Percentiles rank a stretch among this genome's conserved stretches.
Conservation (phyloP, 2,113 vertebrate species). For the Elachura formosa region DNA sequence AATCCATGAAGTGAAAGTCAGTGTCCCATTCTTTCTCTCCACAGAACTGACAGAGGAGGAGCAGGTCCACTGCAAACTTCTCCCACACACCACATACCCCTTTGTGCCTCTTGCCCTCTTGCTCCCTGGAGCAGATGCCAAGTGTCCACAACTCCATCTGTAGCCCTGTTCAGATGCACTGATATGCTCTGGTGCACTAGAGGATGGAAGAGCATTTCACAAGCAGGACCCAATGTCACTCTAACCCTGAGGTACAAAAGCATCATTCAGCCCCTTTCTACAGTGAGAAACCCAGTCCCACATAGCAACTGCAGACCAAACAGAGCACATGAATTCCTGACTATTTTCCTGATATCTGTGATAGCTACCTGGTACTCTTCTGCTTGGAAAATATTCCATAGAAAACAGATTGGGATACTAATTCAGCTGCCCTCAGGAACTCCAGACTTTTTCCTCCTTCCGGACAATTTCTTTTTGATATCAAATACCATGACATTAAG, state of each 20-base stretch:
- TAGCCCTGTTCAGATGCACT: not conserved
- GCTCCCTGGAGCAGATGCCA: not conserved
- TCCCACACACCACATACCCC: not conserved
- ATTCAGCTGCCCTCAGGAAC: not conserved
- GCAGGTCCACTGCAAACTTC: not conserved
- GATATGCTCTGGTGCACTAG: rapidly evolving
- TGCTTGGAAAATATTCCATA: not conserved
- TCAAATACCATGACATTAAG: not conserved
- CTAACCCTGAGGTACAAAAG: not conserved
- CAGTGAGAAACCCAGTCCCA: not conserved
- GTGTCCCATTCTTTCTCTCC: not conserved
- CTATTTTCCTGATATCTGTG: not conserved
- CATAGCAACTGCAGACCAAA: not conserved
- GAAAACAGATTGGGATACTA: not conserved
- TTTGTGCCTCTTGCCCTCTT: not conserved
- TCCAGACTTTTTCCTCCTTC: not conserved
- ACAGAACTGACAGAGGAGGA: not conserved
- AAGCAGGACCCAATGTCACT: not conserved
- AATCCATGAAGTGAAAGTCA: not conserved
- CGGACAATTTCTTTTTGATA: not conserved
- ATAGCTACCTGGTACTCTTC: not conserved
- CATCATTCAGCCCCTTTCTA: not conserved
- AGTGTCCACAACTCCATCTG: not conserved
- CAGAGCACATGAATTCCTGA: not conserved
- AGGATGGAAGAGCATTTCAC: not conserved